Conservation (phyloP, 2,888 invertebrate genomes). For the Drosophila nr. perissopoda region DNA sequence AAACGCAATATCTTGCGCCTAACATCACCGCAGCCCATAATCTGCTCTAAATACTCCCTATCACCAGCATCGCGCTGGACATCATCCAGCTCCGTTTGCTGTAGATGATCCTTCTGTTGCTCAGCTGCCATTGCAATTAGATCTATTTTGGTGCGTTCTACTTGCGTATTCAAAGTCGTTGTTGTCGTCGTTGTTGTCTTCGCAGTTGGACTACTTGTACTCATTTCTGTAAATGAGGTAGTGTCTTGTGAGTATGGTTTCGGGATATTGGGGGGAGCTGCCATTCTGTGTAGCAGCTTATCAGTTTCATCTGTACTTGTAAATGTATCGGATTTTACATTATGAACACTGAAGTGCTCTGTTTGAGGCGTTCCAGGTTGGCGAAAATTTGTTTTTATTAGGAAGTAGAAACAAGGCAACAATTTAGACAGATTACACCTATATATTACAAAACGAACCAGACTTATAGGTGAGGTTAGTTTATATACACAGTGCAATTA, state of each 20-base stretch:
- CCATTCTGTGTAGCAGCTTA: conserved; percentile 79
- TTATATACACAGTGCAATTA: conserved; percentile 71
- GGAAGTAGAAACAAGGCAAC: conserved; percentile 80
- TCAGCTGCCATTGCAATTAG: conserved; percentile 28
- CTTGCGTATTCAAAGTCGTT: conserved; percentile 54
- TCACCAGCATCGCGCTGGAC: conserved; percentile 56
- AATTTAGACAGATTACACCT: conserved; percentile 79
- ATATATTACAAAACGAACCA: conserved; percentile 62
- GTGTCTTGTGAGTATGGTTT: conserved; percentile 78
- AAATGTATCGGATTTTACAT: conserved; percentile 74
- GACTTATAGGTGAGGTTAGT: conserved; percentile 65
- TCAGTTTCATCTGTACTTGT: conserved; percentile 81
- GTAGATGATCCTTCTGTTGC: conserved; percentile 13
- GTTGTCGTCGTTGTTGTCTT: conserved; percentile 60
- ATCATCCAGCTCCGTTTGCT: conserved; percentile 29
- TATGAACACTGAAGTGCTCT: conserved; percentile 84
- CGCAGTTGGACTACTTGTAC: conserved; percentile 81
- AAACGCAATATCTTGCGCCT: conserved; percentile 86
- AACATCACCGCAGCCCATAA: conserved; percentile 86
- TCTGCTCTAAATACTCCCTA: conserved; percentile 74
- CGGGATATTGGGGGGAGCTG: conserved; percentile 58
- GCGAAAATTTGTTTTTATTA: conserved; percentile 40
- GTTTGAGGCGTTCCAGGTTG: conserved; percentile 66
- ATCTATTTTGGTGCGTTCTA: conserved; percentile 68
- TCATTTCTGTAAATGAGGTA: conserved; percentile 84